These are phyloP conservation scores for Periophthalmus magnuspinnatus DNA, from an alignment of 2,797 vertebrate genomes.

Conservation along the genomic window DNA sequence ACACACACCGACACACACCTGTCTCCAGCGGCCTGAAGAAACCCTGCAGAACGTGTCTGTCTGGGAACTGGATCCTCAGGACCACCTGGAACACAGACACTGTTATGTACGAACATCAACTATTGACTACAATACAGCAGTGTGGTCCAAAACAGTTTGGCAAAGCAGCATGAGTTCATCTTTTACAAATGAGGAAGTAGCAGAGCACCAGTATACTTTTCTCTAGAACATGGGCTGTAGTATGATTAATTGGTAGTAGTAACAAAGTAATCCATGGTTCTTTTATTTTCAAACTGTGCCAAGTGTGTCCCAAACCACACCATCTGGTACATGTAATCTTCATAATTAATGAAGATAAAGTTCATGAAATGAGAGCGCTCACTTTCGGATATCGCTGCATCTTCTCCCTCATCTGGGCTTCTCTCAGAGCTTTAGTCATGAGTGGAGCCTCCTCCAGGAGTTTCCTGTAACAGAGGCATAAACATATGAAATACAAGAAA, in stretches of 20 bases:
- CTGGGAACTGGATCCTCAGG: constrained; percentile 91
- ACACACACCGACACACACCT: constrained; percentile 71
- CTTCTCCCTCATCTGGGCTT: constrained; percentile 87
- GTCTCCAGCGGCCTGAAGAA: constrained; percentile 92
- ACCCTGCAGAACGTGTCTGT: constrained; percentile 90
- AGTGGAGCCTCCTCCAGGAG: constrained; percentile 89
- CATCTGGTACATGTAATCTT: not conserved
- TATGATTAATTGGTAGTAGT: not conserved
- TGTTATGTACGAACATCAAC: not conserved
- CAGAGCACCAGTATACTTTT: not conserved
- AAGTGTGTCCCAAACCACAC: not conserved
- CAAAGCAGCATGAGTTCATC: not conserved
- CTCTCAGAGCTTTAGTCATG: constrained; percentile 85
- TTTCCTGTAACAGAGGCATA: constrained; percentile 71
- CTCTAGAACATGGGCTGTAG: not conserved
- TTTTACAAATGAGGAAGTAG: not conserved
- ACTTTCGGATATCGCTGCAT: constrained; percentile 92
- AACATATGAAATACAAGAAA: constrained; percentile 9
- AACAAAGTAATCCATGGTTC: not conserved
- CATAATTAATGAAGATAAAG: not conserved
- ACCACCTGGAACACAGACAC: constrained; percentile 80
- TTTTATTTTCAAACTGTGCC: not conserved
- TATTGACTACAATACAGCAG: not conserved
- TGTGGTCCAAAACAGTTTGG: not conserved
- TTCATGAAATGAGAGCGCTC: constrained; percentile 19